Percentiles rank a stretch among this genome's conserved stretches.
These are phyloP conservation scores for Pangasianodon gigas DNA, from an alignment of 2,113 vertebrate genomes.

Conservation along the genomic window DNA sequence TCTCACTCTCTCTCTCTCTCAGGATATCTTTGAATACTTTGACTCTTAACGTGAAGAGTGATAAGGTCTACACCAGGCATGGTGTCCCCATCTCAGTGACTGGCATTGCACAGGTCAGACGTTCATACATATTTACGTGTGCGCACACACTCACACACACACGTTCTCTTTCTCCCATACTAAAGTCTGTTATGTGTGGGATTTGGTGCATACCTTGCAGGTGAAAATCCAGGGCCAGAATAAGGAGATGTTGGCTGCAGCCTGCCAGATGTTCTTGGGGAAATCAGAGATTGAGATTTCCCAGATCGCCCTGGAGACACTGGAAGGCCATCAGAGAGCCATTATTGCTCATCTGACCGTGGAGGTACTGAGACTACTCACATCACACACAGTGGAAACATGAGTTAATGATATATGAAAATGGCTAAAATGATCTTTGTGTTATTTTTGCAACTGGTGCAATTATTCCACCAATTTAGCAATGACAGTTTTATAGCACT, in stretches of 20 bases:
- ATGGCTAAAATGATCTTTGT: not conserved
- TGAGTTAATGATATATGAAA: not conserved
- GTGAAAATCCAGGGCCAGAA: constrained; percentile 97
- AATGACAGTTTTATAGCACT: not conserved
- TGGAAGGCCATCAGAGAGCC: constrained; percentile 94
- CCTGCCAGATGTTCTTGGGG: constrained; percentile 97
- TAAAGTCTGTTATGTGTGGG: not conserved
- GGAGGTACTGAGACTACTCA: constrained; percentile 74
- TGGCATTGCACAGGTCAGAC: constrained; percentile 86
- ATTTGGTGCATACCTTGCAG: constrained; percentile 64
- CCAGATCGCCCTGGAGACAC: constrained; percentile 88
- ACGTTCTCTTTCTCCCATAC: too few relatives aligned
- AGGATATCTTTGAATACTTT: constrained; percentile 91
- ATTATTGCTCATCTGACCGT: constrained; percentile 97
- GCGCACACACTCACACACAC: too few relatives aligned
- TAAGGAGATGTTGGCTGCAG: constrained; percentile 93
- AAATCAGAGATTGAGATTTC: constrained; percentile 86
- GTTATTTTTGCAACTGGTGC: not conserved
- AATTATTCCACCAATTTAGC: not conserved
- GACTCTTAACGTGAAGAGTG: constrained; percentile 93
- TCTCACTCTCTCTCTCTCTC: constrained; percentile 19
- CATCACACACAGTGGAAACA: not conserved
- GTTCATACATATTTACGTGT: not conserved
- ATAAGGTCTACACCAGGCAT: constrained; percentile 92
- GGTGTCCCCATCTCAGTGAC: constrained; percentile 94